Base-by-base conservation (phyloP, 1,140 invertebrate genomes). In the Oscheius sp. region DNA sequence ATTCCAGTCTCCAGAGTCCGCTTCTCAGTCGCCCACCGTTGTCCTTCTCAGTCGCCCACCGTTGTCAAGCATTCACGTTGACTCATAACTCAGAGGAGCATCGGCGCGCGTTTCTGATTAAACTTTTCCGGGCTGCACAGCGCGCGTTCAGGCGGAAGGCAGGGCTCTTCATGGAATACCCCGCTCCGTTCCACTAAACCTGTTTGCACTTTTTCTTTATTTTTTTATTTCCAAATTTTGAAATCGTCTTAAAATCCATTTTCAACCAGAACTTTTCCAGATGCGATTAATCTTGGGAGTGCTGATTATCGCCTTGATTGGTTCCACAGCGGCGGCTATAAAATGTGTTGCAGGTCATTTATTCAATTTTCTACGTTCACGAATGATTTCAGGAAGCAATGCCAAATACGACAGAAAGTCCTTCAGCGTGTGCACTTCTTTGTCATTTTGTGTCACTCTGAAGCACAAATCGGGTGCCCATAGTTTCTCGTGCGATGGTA, bases 41-140 rank as follows among this genome's bases (percentile, higher is more conserved):
- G n/a, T n/a, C n/a, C n/a, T n/a, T n/a, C n/a, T n/a, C n/a, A n/a
- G n/a, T n/a, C n/a, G n/a, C n/a, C n/a, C n/a, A n/a, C n/a, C n/a
- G n/a, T n/a, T n/a, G n/a, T n/a, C n/a, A n/a, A n/a, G n/a, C n/a
- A n/a, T n/a, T n/a, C n/a, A n/a, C n/a, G n/a, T n/a, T n/a, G n/a
- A n/a, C n/a, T n/a, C n/a, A n/a, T n/a, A n/a, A n/a, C n/a, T n/a
- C n/a, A n/a, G n/a, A n/a, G n/a, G n/a, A n/a, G n/a, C n/a, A n/a
- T 55, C 49, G 28, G 4, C 49, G 49, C 7, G 15, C 4, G 15
- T 26, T 23, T 55, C 49, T 55, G 15, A 55, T 55, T 55, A 55
- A 55, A 55, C 49, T 55, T 55, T 55, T 55, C 49, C 49, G 7
- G 49, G 49, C 23, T 7, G 49, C 49, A 55, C 10, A 42, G 38